Percentiles rank a stretch among this genome's conserved stretches.
Evolutionary conservation across 2,113 vertebrate genomes (phyloP).

Genomic region (Cyprinodon brontotheroides): DNA sequence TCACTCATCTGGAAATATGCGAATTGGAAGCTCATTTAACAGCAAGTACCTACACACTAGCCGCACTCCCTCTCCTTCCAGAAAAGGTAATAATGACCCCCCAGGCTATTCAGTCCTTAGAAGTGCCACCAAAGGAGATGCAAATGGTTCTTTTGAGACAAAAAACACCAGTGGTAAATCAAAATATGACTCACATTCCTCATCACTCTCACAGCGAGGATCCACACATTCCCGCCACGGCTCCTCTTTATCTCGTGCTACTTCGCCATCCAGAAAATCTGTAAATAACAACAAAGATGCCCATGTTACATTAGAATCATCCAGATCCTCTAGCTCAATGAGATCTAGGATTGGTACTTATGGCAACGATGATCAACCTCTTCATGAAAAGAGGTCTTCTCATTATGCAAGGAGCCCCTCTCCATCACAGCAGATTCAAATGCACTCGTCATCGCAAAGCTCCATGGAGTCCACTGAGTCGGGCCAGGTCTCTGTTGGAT

Average conservation of each 20-base stretch:
- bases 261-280: slow-evolving; percentile 63
- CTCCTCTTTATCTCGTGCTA: slow-evolving; percentile 61
- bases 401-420: slow-evolving; percentile 58
- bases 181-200: slow-evolving; percentile 46
- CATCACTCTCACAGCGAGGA: slow-evolving; percentile 46
- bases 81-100: slow-evolving; percentile 34
- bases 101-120: slow-evolving; percentile 64
- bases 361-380: slow-evolving; percentile 26
- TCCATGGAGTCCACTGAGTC: slow-evolving; percentile 81
- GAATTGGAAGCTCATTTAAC: slow-evolving; percentile 37
- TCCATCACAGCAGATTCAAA: slow-evolving; percentile 53
- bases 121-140: slow-evolving; percentile 58
- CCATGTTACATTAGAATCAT: slow-evolving; percentile 43
- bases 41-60: slow-evolving; percentile 38
- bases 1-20: slow-evolving; percentile 38
- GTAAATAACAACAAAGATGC: slow-evolving; percentile 37
- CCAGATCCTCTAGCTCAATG: slow-evolving; percentile 39
- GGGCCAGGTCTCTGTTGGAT: slow-evolving; percentile 60
- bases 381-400: slow-evolving; percentile 33
- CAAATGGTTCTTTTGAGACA: slow-evolving; percentile 37
- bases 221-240: slow-evolving; percentile 59
- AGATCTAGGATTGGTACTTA: slow-evolving; percentile 51
- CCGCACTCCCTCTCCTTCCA: slow-evolving; percentile 51
- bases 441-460: slow-evolving; percentile 77
- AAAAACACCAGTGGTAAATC: slow-evolving; percentile 46